phyloP scores from a whole-genome alignment of 2,888 invertebrate species.

The Alloscopus bannaensis region DNA sequence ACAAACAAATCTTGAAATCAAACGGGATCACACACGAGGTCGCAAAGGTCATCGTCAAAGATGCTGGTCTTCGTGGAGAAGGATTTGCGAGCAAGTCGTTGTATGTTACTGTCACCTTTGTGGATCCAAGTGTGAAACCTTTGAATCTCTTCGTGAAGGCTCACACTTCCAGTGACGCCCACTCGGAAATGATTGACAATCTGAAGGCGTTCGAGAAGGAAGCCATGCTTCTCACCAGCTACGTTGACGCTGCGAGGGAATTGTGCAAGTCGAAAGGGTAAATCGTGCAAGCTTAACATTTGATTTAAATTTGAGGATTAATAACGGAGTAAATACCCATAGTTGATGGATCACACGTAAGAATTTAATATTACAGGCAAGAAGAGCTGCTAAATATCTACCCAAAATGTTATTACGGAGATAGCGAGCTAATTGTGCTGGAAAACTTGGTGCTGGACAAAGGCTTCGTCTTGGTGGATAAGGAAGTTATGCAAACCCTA shows the following conservation, averaged over 20 bases:
- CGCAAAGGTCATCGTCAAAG: conserved; percentile 28
- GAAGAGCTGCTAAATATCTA: conserved; percentile 39
- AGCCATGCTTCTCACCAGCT: conserved; percentile 23
- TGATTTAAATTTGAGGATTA: neutral
- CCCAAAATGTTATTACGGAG: conserved; percentile 58
- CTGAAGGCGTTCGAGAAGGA: conserved; percentile 53
- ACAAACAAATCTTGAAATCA: conserved; percentile 3
- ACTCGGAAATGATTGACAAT: conserved; percentile 25
- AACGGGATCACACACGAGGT: conserved; percentile 43
- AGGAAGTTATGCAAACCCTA: conserved; percentile 11
- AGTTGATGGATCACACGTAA: neutral
- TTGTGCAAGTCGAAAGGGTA: conserved; percentile 53
- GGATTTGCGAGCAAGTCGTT: conserved; percentile 21
- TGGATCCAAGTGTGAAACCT: conserved; percentile 6
- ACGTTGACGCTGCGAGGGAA: conserved; percentile 39
- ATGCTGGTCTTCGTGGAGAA: conserved; percentile 43
- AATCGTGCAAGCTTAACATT: neutral
- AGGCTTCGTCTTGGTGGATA: conserved; percentile 25
- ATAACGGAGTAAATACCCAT: neutral
- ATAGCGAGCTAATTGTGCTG: conserved; percentile 44
- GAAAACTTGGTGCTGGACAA: conserved; percentile 28
- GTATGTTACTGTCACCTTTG: conserved; percentile 37
- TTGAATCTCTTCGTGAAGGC: conserved; percentile 52
- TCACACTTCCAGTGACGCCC: neutral
- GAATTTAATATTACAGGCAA: neutral